Conservation (phyloP, 2,797 vertebrate genomes). For the Meriones psammophilus region DNA sequence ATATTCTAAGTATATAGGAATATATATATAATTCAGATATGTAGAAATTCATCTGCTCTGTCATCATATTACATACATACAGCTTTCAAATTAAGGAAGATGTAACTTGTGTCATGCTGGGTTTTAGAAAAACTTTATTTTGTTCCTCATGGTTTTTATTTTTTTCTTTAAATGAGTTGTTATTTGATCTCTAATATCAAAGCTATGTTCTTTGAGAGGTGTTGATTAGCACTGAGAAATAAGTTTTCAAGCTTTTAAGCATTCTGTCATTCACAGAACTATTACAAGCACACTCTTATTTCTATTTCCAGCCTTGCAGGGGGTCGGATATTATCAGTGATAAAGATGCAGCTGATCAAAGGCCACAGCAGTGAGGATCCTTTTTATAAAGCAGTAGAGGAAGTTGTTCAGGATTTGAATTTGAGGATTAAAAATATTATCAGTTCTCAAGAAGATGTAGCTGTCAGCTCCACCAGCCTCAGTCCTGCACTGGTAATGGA, state of each 20-base stretch:
- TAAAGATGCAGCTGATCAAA: slow-evolving; percentile 94
- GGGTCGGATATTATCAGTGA: slow-evolving; percentile 90
- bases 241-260: slow-evolving; percentile 82
- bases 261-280: slow-evolving; percentile 83
- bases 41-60: not conserved
- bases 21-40: not conserved
- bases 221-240: slow-evolving; percentile 84
- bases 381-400: slow-evolving; percentile 90
- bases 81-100: slow-evolving; percentile 72
- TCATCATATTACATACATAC: slow-evolving; percentile 31
- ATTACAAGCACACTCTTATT: slow-evolving; percentile 84
- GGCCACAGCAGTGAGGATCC: slow-evolving; percentile 91
- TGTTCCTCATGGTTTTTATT: slow-evolving; percentile 69
- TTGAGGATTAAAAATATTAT: slow-evolving; percentile 93
- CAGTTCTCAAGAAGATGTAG: slow-evolving; percentile 85
- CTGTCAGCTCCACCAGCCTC: slow-evolving; percentile 88
- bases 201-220: slow-evolving; percentile 84
- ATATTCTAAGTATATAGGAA: slow-evolving; percentile 27
- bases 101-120: slow-evolving; percentile 78
- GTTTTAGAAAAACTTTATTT: slow-evolving; percentile 75
- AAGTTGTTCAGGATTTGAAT: slow-evolving; percentile 91
- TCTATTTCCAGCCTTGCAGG: slow-evolving; percentile 92
- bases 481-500: slow-evolving; percentile 95
- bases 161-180: slow-evolving; percentile 68
- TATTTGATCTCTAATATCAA: slow-evolving; percentile 88